Base-by-base conservation (phyloP, 2,888 invertebrate species). In the Allygus modestus region DNA sequence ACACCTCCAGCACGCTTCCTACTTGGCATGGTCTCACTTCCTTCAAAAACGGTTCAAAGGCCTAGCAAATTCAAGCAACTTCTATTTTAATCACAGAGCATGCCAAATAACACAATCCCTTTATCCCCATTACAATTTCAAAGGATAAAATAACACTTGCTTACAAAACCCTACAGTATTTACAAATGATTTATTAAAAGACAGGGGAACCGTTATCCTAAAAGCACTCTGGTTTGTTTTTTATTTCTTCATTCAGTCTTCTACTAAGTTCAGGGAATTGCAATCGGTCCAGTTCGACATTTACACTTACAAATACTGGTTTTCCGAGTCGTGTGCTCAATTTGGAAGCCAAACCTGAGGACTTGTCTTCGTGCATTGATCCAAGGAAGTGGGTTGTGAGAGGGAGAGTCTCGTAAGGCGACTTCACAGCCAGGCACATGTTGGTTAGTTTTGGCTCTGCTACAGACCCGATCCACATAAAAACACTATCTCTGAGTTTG, bases 281-380 rank as follows among this genome's bases (percentile, higher is more conserved):
- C 7, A 79, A 58, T 7, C 79, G 54, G 15, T 79, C 79, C 28
- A 79, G 20, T 79, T 79, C 33, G 0, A 83, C 58, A 51, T 75
- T 83, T 17, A 75, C 37, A 20, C 83, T 51, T 15, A 73, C 73
- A 71, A 83, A 83, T 9, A 83, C 83, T 0, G 83, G 83, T 75
- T 83, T 83, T 2, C 71, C 71, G 12, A 83, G 71, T 11, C 83
- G 73, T 4, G 26, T 37, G 4, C 51, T 58, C 54, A 83, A 37
- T 15, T 75, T 43, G 1, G 71, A 73, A 17, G 83, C 83, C 33
- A 83, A 20, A n/a, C 37, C 75, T 28, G 73, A 31, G n/a, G 83
- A 83, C 1, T 43, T 37, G 26, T 73, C 73, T 0, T 83, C 75
- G 23, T 33, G 58, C 26, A 46, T 43, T 23, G 73, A 54, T 31